A percentile compares a stretch with the other conserved stretches of the same genome.
phyloP scores from a whole-genome alignment of 2,113 vertebrate genomes.

The Lasiurus borealis region DNA sequence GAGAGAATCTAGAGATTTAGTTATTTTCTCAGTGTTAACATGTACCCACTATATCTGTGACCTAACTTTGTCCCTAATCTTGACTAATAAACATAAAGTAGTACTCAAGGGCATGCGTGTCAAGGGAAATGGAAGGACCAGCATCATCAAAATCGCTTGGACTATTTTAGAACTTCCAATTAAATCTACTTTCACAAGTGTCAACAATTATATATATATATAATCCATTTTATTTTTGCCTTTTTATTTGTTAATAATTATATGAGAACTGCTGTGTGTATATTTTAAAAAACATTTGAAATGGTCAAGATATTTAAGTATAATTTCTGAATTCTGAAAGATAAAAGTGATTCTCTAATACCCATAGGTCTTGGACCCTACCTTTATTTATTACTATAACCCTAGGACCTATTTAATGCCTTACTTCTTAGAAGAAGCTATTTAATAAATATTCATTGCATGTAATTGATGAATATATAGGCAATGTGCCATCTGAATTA shows the following conservation, averaged over 20 bases:
- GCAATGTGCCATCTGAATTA: not conserved
- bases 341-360: not conserved
- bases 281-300: conserved; percentile 33
- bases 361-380: not conserved
- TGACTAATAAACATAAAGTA: not conserved
- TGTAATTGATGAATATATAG: not conserved
- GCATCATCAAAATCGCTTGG: not conserved
- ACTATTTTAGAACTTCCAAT: not conserved
- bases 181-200: not conserved
- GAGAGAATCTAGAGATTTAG: not conserved
- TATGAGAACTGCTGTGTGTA: not conserved
- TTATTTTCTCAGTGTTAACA: not conserved
- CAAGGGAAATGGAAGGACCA: not conserved
- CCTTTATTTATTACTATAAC: not conserved
- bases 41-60: not conserved
- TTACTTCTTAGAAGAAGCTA: not conserved
- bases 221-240: not conserved
- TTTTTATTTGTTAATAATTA: not conserved
- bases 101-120: not conserved
- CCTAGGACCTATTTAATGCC: not conserved
- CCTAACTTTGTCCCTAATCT: not conserved
- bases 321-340: conserved; percentile 31
- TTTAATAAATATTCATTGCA: conserved; percentile 19
- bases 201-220: not conserved
- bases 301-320: not conserved